Evolutionary conservation across 2,888 invertebrate species (phyloP), one percentile per base, ranked within the genome.

Genomic region (Cheilosia soror): DNA sequence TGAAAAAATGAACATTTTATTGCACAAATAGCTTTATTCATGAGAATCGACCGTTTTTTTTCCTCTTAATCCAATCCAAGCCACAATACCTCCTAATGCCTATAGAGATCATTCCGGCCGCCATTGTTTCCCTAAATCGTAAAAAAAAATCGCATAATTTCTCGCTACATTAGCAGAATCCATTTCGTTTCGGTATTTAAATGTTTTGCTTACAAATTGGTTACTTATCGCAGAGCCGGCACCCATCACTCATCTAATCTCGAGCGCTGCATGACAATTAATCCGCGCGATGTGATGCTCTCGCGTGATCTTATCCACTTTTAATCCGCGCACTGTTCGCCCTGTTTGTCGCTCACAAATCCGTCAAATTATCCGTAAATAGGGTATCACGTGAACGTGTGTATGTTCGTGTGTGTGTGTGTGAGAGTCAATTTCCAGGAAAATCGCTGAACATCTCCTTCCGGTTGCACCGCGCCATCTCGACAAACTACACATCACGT

Each of bases 231-330:
- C 63, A n/a, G 62, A 66, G 27, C 42, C 55, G 63, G 42, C 63
- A 53, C 37, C 51, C 57, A 57, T 37, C 55, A 57, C 25, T 33
- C 60, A 37, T 31, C 40, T 29, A 25, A 71, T 72, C n/a, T 51
- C 33, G 37, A 9, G 29, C 29, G 37, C 25, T 33, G 37, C 71
- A 62, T 71, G 78, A 71, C 68, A 68, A 73, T 79, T 78, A 73
- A 78, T 69, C 82, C 73, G 13, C 60, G 44, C 37, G 37, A 37
- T 37, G 37, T 37, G 4, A 11, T 37, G 37, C 37, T 40, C 65
- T 81, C 68, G 85, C 85, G 85, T 85, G 85, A 81, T 85, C 71
- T 77, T 80, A 76, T 80, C 72, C 66, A 71, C 65, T 79, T 65
- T 79, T 83, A 83, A 83, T 78, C 78, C 27, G 25, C 60, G 37